These are phyloP conservation scores for Coptodon rendalli DNA, from an alignment of 2,113 vertebrate species.

Conservation along the genomic window DNA sequence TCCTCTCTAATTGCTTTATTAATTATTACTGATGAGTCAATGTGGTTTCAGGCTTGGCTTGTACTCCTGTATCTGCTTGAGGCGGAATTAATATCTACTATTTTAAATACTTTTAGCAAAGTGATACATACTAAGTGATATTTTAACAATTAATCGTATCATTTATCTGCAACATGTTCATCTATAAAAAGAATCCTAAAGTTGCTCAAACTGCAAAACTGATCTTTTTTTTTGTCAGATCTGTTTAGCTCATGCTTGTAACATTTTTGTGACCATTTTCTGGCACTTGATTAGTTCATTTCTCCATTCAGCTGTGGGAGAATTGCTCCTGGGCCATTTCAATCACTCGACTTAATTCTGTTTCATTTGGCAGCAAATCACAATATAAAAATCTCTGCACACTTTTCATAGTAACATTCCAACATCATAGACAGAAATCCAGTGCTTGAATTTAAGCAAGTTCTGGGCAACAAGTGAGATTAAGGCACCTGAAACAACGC, in stretches of 20 bases:
- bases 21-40: neutral
- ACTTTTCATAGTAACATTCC: neutral
- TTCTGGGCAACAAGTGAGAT: neutral
- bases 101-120: neutral
- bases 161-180: neutral
- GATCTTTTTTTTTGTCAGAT: neutral
- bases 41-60: neutral
- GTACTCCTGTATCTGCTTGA: neutral
- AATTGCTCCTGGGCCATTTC: neutral
- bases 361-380: neutral
- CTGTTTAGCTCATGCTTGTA: neutral
- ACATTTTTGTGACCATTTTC: neutral
- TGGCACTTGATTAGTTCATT: neutral
- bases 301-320: neutral
- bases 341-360: neutral
- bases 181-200: neutral
- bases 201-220: neutral
- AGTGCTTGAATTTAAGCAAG: neutral
- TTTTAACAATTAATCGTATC: neutral
- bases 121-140: neutral
- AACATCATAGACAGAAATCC: neutral
- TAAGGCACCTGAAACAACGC: neutral
- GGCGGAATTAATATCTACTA: neutral
- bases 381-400: neutral
- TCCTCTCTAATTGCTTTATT: neutral